These are phyloP conservation scores for Sebastiscus albofasciatus DNA, from an alignment of 2,797 vertebrate genomes.

Conservation along the genomic window DNA sequence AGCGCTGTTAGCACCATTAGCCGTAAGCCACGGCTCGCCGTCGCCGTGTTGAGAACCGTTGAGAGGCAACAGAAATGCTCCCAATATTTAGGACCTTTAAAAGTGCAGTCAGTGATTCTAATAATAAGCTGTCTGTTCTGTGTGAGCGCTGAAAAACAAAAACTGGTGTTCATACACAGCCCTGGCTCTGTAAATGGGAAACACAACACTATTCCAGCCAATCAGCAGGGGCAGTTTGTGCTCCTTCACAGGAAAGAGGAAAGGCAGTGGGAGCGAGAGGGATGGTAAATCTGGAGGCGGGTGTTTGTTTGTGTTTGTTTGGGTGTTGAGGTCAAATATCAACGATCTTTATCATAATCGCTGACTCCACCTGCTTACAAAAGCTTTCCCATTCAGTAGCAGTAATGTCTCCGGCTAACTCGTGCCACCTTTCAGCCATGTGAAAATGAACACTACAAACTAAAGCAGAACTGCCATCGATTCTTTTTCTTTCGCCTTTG, in stretches of 20 bases:
- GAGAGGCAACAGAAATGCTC: too few species aligned
- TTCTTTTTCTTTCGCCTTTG: conserved; percentile 42
- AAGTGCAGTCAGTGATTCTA: background rate
- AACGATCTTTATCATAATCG: background rate
- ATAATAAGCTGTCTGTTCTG: background rate
- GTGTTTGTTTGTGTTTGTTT: background rate
- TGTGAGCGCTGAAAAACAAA: too few species aligned
- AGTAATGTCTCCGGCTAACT: conserved; percentile 1
- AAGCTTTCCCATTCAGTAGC: background rate
- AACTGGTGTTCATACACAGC: background rate
- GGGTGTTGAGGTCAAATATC: background rate
- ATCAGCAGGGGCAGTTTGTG: background rate
- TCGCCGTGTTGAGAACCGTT: too few species aligned
- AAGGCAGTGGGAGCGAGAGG: background rate
- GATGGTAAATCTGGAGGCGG: background rate
- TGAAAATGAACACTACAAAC: conserved; percentile 35
- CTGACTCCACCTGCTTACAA: background rate
- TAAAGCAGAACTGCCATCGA: conserved; percentile 29
- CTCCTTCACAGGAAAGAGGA: background rate
- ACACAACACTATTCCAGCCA: background rate
- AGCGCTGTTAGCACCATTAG: too few species aligned
- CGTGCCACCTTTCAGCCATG: conserved; percentile 12
- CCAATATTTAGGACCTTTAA: background rate
- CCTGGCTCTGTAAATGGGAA: too few species aligned
- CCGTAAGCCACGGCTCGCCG: too few species aligned